Evolutionary conservation across 2,797 vertebrate species (phyloP).

Genomic region (Sarcophilus harrisii): DNA sequence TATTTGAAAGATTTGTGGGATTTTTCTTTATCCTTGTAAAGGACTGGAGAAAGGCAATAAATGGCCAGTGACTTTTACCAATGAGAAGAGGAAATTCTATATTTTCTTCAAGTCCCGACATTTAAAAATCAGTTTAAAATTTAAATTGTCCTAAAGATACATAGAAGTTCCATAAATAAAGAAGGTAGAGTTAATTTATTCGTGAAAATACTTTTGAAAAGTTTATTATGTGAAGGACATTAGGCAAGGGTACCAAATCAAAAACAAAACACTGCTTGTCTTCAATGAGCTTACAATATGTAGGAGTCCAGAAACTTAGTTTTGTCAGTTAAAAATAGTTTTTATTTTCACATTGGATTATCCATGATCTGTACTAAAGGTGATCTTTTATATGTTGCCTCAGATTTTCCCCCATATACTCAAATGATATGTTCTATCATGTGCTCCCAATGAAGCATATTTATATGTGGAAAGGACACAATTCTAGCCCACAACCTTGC

Average conservation of each 20-base stretch:
- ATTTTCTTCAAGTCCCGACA: background rate
- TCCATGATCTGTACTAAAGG: background rate
- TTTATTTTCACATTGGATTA: background rate
- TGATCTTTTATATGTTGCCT: background rate
- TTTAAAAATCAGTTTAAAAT: background rate
- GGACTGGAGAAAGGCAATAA: background rate
- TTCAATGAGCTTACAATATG: background rate
- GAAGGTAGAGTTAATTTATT: background rate
- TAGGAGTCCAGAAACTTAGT: background rate
- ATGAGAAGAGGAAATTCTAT: background rate
- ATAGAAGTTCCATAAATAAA: background rate
- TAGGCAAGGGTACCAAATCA: background rate
- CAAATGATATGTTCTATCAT: background rate
- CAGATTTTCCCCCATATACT: background rate
- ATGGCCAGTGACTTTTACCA: background rate
- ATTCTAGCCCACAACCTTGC: background rate
- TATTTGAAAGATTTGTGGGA: background rate
- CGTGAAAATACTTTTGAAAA: background rate
- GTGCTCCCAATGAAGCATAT: background rate
- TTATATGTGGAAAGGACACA: background rate
- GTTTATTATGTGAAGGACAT: background rate
- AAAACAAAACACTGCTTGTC: background rate
- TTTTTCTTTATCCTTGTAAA: background rate
- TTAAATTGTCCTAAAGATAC: background rate
- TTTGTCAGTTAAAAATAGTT: background rate